Evolutionary conservation across 1,140 invertebrate genomes (phyloP).

Genomic region (Sesamia nonagrioides): DNA sequence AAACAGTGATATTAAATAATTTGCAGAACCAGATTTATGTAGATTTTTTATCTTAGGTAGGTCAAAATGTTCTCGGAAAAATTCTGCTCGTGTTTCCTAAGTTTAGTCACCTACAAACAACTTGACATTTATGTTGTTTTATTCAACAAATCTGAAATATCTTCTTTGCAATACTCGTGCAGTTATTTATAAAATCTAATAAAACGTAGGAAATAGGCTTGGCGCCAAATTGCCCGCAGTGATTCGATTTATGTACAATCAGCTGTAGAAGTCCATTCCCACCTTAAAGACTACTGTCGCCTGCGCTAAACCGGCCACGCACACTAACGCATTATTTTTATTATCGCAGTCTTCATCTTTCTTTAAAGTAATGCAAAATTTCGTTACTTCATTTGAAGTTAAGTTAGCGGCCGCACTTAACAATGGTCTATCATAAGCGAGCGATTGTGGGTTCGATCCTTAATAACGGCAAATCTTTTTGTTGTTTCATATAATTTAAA

Average conservation of each 20-base stretch:
- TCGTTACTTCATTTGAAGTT: no score
- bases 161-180: slow-evolving; percentile 19
- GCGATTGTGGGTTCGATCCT: no score
- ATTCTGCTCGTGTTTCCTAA: neutral
- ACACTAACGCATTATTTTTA: no score
- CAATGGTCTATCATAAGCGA: no score
- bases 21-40: neutral
- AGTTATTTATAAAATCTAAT: slow-evolving; percentile 43
- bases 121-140: neutral
- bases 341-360: no score
- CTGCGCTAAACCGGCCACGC: no score
- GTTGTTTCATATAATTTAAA: no score
- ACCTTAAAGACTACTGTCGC: no score
- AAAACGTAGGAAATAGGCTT: slow-evolving; percentile 38
- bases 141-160: slow-evolving; percentile 30
- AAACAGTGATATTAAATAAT: neutral
- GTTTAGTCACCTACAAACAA: neutral
- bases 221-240: slow-evolving; percentile 37
- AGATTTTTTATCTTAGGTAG: neutral
- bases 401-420: no score
- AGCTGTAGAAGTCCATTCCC: no score
- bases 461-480: no score
- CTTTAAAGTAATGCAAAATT: no score
- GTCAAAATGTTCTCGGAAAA: neutral
- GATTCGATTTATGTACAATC: slow-evolving; percentile 44